These are phyloP conservation scores for Fistularia tabacaria DNA, from an alignment of 2,797 vertebrate genomes.

Conservation along the genomic window DNA sequence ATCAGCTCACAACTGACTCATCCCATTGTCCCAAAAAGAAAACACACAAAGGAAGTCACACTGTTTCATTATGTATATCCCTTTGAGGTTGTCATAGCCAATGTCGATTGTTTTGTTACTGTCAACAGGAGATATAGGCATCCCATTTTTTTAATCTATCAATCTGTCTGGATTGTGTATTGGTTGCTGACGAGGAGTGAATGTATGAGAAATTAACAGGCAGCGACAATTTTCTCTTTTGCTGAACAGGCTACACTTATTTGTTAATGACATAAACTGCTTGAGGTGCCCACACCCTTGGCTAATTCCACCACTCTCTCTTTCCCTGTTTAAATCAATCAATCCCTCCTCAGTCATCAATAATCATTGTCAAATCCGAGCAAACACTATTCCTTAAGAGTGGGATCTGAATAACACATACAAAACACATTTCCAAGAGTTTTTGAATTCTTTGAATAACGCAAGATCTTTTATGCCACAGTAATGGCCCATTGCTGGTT, in stretches of 20 bases:
- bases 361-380: constrained; percentile 34
- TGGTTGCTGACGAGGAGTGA: constrained; percentile 39
- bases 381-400: constrained; percentile 32
- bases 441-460: constrained; percentile 48
- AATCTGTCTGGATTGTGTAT: constrained; percentile 25
- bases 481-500: constrained; percentile 20
- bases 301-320: constrained; percentile 18
- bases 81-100: constrained; percentile 29
- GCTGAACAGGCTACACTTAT: constrained; percentile 32
- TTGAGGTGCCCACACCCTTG: neutral
- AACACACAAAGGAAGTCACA: constrained; percentile 25
- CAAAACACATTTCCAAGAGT: constrained; percentile 13
- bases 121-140: constrained; percentile 43
- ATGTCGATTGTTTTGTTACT: constrained; percentile 49
- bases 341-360: constrained; percentile 50
- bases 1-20: constrained; percentile 43
- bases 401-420: constrained; percentile 35
- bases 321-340: constrained; percentile 38
- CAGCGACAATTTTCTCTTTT: constrained; percentile 53
- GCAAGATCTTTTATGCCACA: constrained; percentile 25
- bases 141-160: constrained; percentile 46
- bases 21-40: constrained; percentile 40
- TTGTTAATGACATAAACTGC: constrained; percentile 51
- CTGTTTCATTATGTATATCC: constrained; percentile 23
- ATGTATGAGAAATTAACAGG: constrained; percentile 30